These are phyloP conservation scores for Sycophaga agraensis DNA, from an alignment of 1,140 invertebrate genomes.

Conservation along the genomic window DNA sequence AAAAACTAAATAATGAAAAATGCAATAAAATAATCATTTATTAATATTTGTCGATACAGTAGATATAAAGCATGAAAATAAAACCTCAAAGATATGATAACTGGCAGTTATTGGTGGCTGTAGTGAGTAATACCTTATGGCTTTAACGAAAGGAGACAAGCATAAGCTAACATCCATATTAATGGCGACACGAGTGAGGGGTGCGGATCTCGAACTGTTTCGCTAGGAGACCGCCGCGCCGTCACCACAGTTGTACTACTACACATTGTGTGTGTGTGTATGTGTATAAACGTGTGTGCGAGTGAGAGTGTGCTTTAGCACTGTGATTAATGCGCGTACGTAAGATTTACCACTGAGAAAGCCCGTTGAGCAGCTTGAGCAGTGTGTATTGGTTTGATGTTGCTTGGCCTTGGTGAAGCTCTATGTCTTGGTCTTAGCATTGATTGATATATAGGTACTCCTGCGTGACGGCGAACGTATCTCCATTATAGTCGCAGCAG, in stretches of 20 bases:
- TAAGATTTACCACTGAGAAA: conserved; percentile 19
- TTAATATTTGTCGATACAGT: too few relatives aligned
- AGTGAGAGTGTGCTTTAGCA: neutral
- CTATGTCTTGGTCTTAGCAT: conserved; percentile 31
- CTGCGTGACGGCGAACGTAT: conserved; percentile 18
- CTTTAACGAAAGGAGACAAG: neutral
- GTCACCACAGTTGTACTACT: too few relatives aligned
- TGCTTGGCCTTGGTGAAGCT: conserved; percentile 28
- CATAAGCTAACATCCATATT: conserved; percentile 1
- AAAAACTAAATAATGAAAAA: too few relatives aligned
- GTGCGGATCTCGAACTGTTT: conserved; percentile 8
- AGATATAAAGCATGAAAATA: too few relatives aligned
- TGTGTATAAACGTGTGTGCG: too few relatives aligned
- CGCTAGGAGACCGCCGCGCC: too few relatives aligned
- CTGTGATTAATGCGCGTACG: conserved; percentile 19
- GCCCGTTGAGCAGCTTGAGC: conserved; percentile 11
- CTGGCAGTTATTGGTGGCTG: neutral
- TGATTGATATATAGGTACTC: conserved; percentile 28
- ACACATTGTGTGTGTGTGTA: too few relatives aligned
- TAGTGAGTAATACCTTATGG: conserved; percentile 12
- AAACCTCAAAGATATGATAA: too few relatives aligned
- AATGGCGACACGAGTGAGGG: neutral
- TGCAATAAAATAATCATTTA: too few relatives aligned
- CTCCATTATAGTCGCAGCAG: conserved; percentile 5
- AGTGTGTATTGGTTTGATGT: conserved; percentile 21